These are phyloP conservation scores for Bombyx huttoni DNA, from an alignment of 2,888 invertebrate genomes.

Conservation along the genomic window DNA sequence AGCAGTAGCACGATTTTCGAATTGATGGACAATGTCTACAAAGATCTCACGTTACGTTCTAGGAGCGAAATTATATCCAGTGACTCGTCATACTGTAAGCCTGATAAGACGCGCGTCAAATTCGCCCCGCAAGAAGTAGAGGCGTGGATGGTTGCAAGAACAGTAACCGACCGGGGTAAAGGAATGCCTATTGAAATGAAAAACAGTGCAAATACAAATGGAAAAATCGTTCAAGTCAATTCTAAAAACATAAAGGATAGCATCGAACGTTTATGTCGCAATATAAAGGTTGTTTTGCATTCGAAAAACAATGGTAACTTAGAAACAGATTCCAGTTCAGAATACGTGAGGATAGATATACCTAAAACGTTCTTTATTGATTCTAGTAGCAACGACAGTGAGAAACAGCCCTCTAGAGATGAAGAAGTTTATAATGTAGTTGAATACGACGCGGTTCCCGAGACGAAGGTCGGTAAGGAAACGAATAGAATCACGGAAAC, in stretches of 20 bases:
- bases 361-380: slow-evolving; percentile 45
- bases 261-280: slow-evolving; percentile 12
- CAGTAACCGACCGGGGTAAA: slow-evolving; percentile 19
- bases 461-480: slow-evolving; percentile 16
- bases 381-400: slow-evolving; percentile 20
- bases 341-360: slow-evolving; percentile 44
- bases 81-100: slow-evolving; percentile 24
- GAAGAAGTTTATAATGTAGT: slow-evolving; percentile 52
- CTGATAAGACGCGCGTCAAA: slow-evolving; percentile 24
- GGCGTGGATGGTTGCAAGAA: slow-evolving; percentile 53
- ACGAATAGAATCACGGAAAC: slow-evolving; percentile 10
- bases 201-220: slow-evolving; percentile 7
- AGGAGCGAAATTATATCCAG: slow-evolving; percentile 33
- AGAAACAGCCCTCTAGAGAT: slow-evolving; percentile 28
- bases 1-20: slow-evolving; percentile 49
- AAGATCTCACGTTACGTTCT: slow-evolving; percentile 32
- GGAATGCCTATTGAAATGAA: slow-evolving; percentile 11
- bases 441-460: slow-evolving; percentile 42
- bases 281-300: slow-evolving; percentile 40
- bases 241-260: slow-evolving; percentile 4
- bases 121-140: slow-evolving; percentile 38
- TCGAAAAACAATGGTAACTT: slow-evolving; percentile 24
- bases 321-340: slow-evolving; percentile 25
- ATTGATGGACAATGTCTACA: slow-evolving; percentile 39
- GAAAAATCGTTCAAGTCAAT: slow-evolving; percentile 4